Evolutionary conservation across 1,140 invertebrate species (phyloP), one percentile per base, ranked within the genome.

Genomic region (Hylaeus volcanicus): DNA sequence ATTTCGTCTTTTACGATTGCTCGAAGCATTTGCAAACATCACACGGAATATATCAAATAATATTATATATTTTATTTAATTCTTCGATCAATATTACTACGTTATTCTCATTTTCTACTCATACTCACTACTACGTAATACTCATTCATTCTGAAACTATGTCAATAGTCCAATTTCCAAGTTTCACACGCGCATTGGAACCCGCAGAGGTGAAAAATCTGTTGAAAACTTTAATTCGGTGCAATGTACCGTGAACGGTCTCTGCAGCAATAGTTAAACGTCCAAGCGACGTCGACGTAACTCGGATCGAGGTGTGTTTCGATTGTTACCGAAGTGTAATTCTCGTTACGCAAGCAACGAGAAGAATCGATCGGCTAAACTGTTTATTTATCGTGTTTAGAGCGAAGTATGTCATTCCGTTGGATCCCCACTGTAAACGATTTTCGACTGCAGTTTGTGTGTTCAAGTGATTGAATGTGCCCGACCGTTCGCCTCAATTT

Each of bases 281-380:
- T 56, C 37, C 55, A 56, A 79, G 65, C 48, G 53, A 15, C 51
- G 61, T 79, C 56, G 77, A 74, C 77, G 77, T 65, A 79, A 79
- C 70, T 1, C 6, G 9, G 2, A 1, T 2, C 77, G 45, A 65
- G 77, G 77, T 79, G 77, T 74, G 77, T 74, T 74, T 12, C 77
- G 70, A 79, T 79, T 72, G 70, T 79, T 51, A 65, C n/a, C 61
- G 14, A 1, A 14, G 43, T 12, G n/a, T 26, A 48, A 74, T 66
- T 79, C 77, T 14, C 61, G 77, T 79, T 79, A 56, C 53, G 77
- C 45, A 79, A 79, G 73, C 70, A 61, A 9, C 70, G 41, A 26
- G 5, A 41, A 79, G 70, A 37, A 79, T 79, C 77, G 77, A 79
- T 58, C 70, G 43, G 73, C n/a, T 53, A 53, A 48, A 65, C 63